phyloP scores from a whole-genome alignment of 2,797 vertebrate species.

The Cryptoprocta ferox region DNA sequence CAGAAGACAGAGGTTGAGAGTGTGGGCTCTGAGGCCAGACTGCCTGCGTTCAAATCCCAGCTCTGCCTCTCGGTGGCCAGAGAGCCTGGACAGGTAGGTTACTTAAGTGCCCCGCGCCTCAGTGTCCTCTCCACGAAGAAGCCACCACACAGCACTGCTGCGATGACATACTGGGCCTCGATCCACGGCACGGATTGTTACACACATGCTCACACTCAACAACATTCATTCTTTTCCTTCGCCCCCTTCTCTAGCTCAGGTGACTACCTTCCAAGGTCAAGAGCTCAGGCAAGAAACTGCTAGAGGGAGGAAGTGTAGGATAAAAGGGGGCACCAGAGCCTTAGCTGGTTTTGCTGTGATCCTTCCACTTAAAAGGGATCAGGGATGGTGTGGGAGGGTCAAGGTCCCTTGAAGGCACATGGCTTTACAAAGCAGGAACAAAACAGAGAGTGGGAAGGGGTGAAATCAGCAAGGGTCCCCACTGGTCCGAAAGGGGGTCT shows the following conservation, averaged over 20 bases:
- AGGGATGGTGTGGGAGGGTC: not conserved
- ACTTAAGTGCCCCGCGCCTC: not conserved
- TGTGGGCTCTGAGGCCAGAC: not conserved
- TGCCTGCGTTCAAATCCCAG: not conserved
- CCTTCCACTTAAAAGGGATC: not conserved
- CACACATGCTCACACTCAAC: not conserved
- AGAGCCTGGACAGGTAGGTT: fast-evolving
- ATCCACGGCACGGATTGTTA: fast-evolving
- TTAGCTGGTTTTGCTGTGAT: not conserved
- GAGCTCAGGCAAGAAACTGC: not conserved
- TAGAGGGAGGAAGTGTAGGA: not conserved
- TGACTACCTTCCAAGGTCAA: not conserved
- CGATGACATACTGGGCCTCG: not conserved
- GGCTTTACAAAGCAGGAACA: not conserved
- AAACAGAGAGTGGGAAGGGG: not conserved
- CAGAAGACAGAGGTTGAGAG: not conserved
- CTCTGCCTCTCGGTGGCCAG: not conserved
- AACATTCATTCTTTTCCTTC: not conserved
- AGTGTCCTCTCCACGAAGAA: not conserved
- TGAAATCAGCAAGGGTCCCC: not conserved
- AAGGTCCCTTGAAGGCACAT: not conserved
- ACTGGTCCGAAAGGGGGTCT: not conserved
- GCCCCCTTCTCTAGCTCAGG: no score
- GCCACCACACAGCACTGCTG: fast-evolving
- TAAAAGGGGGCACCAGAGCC: not conserved